phyloP scores from a whole-genome alignment of 2,113 vertebrate genomes.

The Mormyrus lacerda region DNA sequence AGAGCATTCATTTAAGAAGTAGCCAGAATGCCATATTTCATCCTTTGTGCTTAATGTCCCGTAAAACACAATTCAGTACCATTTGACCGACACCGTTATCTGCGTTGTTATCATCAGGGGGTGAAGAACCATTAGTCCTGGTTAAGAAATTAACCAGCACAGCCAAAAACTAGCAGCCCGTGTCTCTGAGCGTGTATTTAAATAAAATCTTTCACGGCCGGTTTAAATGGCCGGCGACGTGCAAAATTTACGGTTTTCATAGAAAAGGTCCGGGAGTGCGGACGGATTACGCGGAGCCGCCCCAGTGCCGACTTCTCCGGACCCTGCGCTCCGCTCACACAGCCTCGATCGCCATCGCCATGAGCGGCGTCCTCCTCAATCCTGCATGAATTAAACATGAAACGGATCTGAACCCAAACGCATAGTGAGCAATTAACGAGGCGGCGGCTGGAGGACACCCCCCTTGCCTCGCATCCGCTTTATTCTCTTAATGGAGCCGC shows the following conservation, averaged over 20 bases:
- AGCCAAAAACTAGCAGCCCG: not conserved
- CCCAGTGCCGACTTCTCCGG: not conserved
- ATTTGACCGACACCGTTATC: conserved; percentile 1
- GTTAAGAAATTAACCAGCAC: not conserved
- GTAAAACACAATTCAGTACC: conserved; percentile 6
- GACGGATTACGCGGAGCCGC: not conserved
- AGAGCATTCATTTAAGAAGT: not conserved
- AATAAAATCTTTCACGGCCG: not conserved
- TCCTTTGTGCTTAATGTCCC: conserved; percentile 1
- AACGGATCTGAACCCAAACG: conserved; percentile 1
- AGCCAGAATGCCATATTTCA: not conserved
- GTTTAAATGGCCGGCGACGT: not conserved
- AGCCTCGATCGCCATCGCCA: not conserved
- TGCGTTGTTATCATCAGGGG: conserved; percentile 12
- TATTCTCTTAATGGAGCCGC: not conserved
- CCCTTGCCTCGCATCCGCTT: not conserved
- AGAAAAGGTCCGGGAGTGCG: not conserved
- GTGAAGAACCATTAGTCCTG: not conserved
- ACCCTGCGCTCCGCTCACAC: not conserved
- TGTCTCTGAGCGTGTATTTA: not conserved
- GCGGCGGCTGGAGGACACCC: not conserved
- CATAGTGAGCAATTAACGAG: not conserved
- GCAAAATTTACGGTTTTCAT: not conserved
- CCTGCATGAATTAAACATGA: not conserved
- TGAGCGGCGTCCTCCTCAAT: not conserved